Evolutionary conservation across 2,113 vertebrate genomes (phyloP).

Genomic region (Lynx canadensis): DNA sequence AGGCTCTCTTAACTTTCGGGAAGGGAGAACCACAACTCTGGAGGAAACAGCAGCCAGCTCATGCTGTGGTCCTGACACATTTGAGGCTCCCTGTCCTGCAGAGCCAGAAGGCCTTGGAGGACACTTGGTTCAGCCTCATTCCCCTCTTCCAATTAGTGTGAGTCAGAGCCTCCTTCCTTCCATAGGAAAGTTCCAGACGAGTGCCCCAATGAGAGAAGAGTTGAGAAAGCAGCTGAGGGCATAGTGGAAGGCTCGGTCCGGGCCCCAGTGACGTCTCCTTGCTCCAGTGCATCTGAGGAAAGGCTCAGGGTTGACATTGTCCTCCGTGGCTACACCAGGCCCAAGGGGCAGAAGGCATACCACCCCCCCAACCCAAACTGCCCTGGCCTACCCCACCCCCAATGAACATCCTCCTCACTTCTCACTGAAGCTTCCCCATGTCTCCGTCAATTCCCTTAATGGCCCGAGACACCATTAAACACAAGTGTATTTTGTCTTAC

Average conservation of each 20-base stretch:
- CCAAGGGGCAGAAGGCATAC: not conserved
- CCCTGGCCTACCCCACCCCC: not conserved
- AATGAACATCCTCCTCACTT: too few relatives aligned
- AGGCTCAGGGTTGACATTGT: not conserved
- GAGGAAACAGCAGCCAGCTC: not conserved
- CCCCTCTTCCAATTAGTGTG: not conserved
- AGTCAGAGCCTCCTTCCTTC: not conserved
- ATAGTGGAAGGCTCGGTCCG: not conserved
- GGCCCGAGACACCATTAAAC: not conserved
- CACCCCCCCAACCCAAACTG: too few relatives aligned
- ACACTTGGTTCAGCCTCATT: not conserved
- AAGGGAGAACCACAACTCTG: not conserved
- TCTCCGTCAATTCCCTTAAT: not conserved
- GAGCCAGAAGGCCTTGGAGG: not conserved
- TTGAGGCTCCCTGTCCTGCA: not conserved
- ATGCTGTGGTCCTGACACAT: accelerated
- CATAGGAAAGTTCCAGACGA: not conserved
- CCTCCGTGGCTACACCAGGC: not conserved
- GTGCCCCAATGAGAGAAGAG: not conserved
- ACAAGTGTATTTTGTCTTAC: accelerated
- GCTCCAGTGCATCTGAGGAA: not conserved
- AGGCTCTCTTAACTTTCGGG: not conserved
- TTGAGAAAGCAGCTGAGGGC: not conserved
- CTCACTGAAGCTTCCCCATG: accelerated
- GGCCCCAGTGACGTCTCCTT: not conserved